Base-by-base conservation (phyloP, 2,797 vertebrate genomes). In the Sitta carolinensis region DNA sequence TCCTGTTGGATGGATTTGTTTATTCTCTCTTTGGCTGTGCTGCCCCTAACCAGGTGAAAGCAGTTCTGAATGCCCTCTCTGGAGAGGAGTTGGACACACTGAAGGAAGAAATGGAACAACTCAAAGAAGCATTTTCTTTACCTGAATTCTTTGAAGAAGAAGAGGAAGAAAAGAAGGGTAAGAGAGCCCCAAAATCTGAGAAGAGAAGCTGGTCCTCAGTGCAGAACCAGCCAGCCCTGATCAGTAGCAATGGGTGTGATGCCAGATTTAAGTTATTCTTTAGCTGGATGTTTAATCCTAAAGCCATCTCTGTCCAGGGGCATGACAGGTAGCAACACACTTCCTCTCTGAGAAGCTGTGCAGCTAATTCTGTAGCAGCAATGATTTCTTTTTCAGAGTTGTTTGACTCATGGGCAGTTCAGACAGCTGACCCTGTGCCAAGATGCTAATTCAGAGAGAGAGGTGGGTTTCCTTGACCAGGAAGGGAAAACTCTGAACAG, bases 101-200 rank as follows among this genome's bases (percentile, higher is more conserved):
- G 43, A 98, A 98, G 92, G 96, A 95, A 8, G 98, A 99, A 67
- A 95, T 99, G 91, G 97, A 98, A 6, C 96, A 97, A 47, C 98
- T 99, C 83, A 99, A 98, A 96, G 98, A 98, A 94, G 97, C 98
- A 1, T 99, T 99, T 98, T 99, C 98, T 30, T 94, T 99, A 84
- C 98, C 98, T 86, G 99, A 99, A 96, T 99, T 99, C 93, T 99
- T 98, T 58, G 99, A 99, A 7, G 99, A 99, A 51, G 98, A 99
- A 4, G 98, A 98, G 29, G 99, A 99, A 15, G 99, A 99, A 85
- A 98, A 96, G 75, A 98, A 98, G 95, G 99, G 99, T 99, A 76
- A 93, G 88, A 80, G 52, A 70, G 32, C 18, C 32, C 7, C 18
- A 36, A 27, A 19, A 89, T 75, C 15, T 78, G 30, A 40, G 16